Evolutionary conservation across 2,113 vertebrate species (phyloP).

Genomic region (Sylvia atricapilla): DNA sequence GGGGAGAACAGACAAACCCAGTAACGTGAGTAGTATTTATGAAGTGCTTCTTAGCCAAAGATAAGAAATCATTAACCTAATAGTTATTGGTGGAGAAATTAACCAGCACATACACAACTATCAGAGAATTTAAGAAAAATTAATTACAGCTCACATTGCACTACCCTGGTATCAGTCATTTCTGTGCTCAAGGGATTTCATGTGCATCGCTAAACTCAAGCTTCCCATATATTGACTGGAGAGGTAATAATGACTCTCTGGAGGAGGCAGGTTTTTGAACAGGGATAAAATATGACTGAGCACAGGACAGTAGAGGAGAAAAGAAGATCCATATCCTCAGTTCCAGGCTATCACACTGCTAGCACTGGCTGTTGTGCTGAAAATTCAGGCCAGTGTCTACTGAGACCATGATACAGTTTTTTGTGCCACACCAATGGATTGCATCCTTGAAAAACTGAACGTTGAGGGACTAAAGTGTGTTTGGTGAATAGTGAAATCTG

Average conservation of each 20-base stretch:
- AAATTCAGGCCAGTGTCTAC: not conserved
- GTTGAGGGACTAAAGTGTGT: not conserved
- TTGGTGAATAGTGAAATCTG: not conserved
- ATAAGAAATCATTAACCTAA: not conserved
- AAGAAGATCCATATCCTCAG: not conserved
- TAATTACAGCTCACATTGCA: not conserved
- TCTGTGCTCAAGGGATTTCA: not conserved
- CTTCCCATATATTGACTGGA: not conserved
- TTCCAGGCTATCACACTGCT: not conserved
- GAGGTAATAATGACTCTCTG: not conserved
- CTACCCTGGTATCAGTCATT: not conserved
- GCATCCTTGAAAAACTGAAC: not conserved
- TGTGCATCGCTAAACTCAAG: not conserved
- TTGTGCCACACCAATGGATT: not conserved
- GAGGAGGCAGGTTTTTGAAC: not conserved
- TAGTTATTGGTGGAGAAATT: not conserved
- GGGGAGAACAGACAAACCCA: not conserved
- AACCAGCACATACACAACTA: not conserved
- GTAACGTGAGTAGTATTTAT: fast-evolving
- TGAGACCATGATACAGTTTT: not conserved
- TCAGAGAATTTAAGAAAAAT: not conserved
- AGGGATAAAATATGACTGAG: not conserved
- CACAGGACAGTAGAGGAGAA: not conserved
- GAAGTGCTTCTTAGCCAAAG: not conserved
- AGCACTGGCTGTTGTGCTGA: not conserved